Evolutionary conservation across 2,888 invertebrate genomes (phyloP), one percentile per base, ranked within the genome.

Genomic region (Cosmia trapezina): DNA sequence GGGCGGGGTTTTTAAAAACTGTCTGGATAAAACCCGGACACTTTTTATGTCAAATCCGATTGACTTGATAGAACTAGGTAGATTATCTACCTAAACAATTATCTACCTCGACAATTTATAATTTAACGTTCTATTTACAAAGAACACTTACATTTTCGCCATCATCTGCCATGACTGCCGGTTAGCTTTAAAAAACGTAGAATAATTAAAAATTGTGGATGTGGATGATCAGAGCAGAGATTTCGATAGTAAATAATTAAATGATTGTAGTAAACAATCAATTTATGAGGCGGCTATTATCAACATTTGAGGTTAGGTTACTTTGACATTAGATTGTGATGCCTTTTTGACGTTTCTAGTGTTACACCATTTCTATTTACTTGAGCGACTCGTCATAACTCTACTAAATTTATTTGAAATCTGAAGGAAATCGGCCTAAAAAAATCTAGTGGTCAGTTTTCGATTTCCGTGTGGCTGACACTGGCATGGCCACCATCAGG

Each of bases 71-170:
- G n/a, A n/a, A n/a, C n/a, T n/a, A n/a, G n/a, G n/a, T n/a, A n/a
- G n/a, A n/a, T n/a, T n/a, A n/a, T n/a, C n/a, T n/a, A n/a, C n/a
- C n/a, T n/a, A n/a, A n/a, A n/a, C n/a, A n/a, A n/a, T n/a, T n/a
- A n/a, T n/a, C n/a, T n/a, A n/a, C n/a, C n/a, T n/a, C n/a, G n/a
- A n/a, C n/a, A n/a, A n/a, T n/a, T n/a, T n/a, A n/a, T n/a, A n/a
- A n/a, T n/a, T n/a, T n/a, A n/a, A n/a, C n/a, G n/a, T n/a, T n/a
- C n/a, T n/a, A n/a, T n/a, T n/a, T n/a, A n/a, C n/a, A n/a, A n/a
- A n/a, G 41, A 68, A 28, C 47, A 88, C 93, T 91, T 91, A 96
- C 96, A 89, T 95, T 95, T 90, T 96, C 96, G 14, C 93, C 94
- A 73, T 96, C 96, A 61, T 95, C 96, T 66, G 95, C 95, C 95